These are phyloP conservation scores for Synergus gifuensis DNA, from an alignment of 2,888 invertebrate species.

Conservation along the genomic window DNA sequence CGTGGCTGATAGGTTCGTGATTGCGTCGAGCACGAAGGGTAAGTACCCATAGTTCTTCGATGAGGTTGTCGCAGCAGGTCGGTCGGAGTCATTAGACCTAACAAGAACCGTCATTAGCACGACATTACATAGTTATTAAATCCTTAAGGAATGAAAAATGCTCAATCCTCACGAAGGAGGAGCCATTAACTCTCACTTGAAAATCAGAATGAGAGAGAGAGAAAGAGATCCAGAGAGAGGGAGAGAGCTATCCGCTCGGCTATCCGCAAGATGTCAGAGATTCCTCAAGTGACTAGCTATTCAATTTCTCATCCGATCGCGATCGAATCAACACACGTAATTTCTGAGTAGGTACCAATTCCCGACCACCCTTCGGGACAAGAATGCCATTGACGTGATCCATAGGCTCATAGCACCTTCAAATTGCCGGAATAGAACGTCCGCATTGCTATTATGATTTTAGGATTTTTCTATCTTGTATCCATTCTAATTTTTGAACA, in stretches of 20 bases:
- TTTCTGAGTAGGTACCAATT: neutral
- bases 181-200: neutral
- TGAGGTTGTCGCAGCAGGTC: slow-evolving; percentile 57
- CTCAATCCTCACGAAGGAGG: slow-evolving; percentile 57
- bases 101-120: slow-evolving; percentile 66
- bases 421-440: neutral
- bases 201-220: too few relatives aligned
- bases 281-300: too few relatives aligned
- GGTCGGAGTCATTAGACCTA: slow-evolving; percentile 64
- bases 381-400: neutral
- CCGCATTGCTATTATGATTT: neutral
- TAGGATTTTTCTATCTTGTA: neutral
- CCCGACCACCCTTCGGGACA: neutral
- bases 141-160: slow-evolving; percentile 57
- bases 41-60: slow-evolving; percentile 51
- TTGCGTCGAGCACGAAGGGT: slow-evolving; percentile 52
- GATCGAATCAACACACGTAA: neutral
- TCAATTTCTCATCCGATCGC: slow-evolving; percentile 1
- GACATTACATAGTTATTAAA: slow-evolving; percentile 66
- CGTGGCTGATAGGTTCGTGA: slow-evolving; percentile 50
- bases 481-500: neutral
- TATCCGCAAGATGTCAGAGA: too few relatives aligned
- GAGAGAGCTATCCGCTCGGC: too few relatives aligned
- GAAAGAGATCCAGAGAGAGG: too few relatives aligned
- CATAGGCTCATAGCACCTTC: neutral